These are phyloP conservation scores for Liopterus haemorrhoidalis DNA, from an alignment of 2,888 invertebrate species.

Conservation along the genomic window DNA sequence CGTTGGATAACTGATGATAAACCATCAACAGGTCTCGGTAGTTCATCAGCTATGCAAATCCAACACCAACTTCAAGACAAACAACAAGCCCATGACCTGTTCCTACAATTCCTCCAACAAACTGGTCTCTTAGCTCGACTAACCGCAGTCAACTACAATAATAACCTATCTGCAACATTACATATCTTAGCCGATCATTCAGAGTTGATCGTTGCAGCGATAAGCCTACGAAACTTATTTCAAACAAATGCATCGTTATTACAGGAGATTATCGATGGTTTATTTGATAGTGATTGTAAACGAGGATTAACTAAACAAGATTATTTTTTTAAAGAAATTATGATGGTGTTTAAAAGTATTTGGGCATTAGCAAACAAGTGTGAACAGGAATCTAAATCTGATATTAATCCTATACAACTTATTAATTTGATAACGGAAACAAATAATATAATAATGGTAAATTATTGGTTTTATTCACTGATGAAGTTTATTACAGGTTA, in stretches of 20 bases:
- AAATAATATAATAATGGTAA: conserved; percentile 55
- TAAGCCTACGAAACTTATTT: conserved; percentile 11
- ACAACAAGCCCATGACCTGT: conserved; percentile 70
- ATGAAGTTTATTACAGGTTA: too few relatives aligned
- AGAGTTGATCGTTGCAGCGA: conserved; percentile 37
- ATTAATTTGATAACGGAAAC: conserved; percentile 51
- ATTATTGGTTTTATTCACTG: too few relatives aligned
- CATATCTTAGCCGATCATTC: conserved; percentile 42
- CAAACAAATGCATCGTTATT: conserved; percentile 15
- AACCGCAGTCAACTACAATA: conserved; percentile 10
- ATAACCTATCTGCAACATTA: conserved; percentile 14
- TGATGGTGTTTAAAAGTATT: conserved; percentile 60
- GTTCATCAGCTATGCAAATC: conserved; percentile 76
- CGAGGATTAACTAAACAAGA: conserved; percentile 62
- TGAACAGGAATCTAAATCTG: conserved; percentile 54
- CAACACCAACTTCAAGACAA: conserved; percentile 83
- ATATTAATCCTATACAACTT: conserved; percentile 53
- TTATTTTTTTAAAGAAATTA: conserved; percentile 67
- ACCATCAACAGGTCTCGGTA: conserved; percentile 53
- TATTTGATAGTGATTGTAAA: too few relatives aligned
- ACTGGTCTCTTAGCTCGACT: conserved; percentile 41
- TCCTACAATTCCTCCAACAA: conserved; percentile 68
- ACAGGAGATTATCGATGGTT: conserved; percentile 10
- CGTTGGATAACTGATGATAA: conserved; percentile 57
- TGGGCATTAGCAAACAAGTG: conserved; percentile 56